Conservation (phyloP, 2,888 invertebrate species). For the Idaea straminata region DNA sequence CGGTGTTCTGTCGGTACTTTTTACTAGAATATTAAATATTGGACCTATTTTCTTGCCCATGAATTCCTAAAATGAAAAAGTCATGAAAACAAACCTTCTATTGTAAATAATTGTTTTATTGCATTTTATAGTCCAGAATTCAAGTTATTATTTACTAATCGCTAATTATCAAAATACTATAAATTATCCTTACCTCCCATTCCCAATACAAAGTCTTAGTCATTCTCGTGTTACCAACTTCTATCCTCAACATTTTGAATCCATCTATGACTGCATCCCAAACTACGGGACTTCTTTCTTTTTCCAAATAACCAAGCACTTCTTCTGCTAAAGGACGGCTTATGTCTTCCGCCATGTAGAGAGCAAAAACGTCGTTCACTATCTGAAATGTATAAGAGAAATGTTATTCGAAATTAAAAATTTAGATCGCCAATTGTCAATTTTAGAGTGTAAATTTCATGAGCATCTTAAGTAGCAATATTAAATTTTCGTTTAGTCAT, state of each 20-base stretch:
- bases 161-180: not conserved
- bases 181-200: conserved; percentile 54
- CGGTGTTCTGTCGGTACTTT: conserved; percentile 39
- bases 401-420: not conserved
- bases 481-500: not conserved
- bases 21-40: conserved; percentile 47
- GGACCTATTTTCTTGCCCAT: conserved; percentile 50
- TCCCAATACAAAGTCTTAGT: conserved; percentile 55
- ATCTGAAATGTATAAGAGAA: conserved; percentile 46
- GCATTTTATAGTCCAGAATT: no score
- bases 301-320: conserved; percentile 55
- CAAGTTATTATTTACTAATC: no score
- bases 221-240: conserved; percentile 51
- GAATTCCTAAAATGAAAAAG: conserved; percentile 48
- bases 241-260: conserved; percentile 52
- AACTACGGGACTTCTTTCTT: conserved; percentile 53
- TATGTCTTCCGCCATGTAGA: conserved; percentile 61
- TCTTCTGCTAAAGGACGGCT: conserved; percentile 47
- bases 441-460: no score
- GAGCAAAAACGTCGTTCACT: conserved; percentile 66
- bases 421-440: no score
- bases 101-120: not conserved
- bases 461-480: not conserved
- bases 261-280: conserved; percentile 63
- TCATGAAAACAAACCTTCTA: not conserved